Conservation (phyloP, 2,797 vertebrate species). For the Peromyscus melanophrys region DNA sequence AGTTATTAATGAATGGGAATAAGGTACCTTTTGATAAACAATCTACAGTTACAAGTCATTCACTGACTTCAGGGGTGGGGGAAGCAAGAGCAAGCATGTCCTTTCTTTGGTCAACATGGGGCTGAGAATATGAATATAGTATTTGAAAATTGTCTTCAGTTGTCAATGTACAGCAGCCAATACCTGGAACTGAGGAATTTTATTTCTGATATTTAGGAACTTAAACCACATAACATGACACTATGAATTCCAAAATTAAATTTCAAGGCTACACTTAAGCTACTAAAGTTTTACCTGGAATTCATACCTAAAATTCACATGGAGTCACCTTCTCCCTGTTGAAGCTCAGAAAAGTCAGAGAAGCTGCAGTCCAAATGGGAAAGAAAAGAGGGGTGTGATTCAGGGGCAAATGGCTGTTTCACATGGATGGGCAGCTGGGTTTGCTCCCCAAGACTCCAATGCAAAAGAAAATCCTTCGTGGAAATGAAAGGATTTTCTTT, state of each 20-base stretch:
- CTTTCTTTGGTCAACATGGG: not conserved
- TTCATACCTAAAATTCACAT: not conserved
- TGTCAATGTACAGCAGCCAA: not conserved
- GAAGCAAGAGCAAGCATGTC: not conserved
- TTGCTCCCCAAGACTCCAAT: not conserved
- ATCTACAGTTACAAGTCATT: not conserved
- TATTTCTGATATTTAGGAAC: not conserved
- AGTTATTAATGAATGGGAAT: not conserved
- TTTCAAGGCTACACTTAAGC: not conserved
- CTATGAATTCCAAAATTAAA: not conserved
- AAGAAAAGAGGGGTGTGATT: not conserved
- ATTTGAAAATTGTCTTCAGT: not conserved
- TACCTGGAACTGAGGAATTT: not conserved
- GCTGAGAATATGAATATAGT: not conserved
- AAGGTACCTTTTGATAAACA: not conserved
- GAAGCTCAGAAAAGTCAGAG: conserved; percentile 18
- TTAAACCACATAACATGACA: not conserved
- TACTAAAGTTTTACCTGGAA: not conserved
- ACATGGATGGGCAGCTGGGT: not conserved
- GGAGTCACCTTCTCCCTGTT: not conserved
- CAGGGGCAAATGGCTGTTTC: not conserved
- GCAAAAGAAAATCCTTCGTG: not conserved
- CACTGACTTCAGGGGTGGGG: not conserved
- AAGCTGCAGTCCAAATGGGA: not conserved
- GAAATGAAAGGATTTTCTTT: not conserved